phyloP scores from a whole-genome alignment of 1,140 invertebrate genomes.

The Neodiprion virginianus region DNA sequence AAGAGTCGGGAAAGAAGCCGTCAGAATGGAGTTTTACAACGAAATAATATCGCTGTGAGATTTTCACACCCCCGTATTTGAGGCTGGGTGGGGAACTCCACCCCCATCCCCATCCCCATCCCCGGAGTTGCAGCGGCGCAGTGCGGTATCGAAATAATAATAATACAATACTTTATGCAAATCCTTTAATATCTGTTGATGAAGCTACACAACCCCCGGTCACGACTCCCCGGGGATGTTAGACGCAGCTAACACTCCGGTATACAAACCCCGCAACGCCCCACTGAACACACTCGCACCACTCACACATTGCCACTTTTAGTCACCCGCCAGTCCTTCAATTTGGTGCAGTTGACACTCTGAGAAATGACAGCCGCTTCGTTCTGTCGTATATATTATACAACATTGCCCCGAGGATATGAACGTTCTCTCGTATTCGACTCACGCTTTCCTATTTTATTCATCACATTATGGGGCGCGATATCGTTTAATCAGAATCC shows the following conservation, averaged over 20 bases:
- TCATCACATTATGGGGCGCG: too few relatives aligned
- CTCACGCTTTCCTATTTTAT: background rate
- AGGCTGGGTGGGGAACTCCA: too few relatives aligned
- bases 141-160: slow-evolving; percentile 39
- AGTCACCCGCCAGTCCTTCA: slow-evolving; percentile 43
- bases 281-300: background rate
- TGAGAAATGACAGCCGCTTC: slow-evolving; percentile 59
- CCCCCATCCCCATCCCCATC: background rate
- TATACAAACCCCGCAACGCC: slow-evolving; percentile 1
- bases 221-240: slow-evolving; percentile 53
- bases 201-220: slow-evolving; percentile 44
- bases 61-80: background rate
- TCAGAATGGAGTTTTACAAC: background rate
- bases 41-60: background rate
- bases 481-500: too few relatives aligned
- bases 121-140: background rate
- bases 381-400: slow-evolving; percentile 35
- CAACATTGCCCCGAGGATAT: slow-evolving; percentile 16
- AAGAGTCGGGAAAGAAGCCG: background rate
- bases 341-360: slow-evolving; percentile 61
- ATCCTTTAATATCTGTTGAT: slow-evolving; percentile 62
- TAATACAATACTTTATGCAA: slow-evolving; percentile 59
- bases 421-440: background rate
- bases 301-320: slow-evolving; percentile 23
- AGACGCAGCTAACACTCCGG: slow-evolving; percentile 31